Conservation (phyloP, 2,797 vertebrate species). For the Hyperoplus immaculatus region DNA sequence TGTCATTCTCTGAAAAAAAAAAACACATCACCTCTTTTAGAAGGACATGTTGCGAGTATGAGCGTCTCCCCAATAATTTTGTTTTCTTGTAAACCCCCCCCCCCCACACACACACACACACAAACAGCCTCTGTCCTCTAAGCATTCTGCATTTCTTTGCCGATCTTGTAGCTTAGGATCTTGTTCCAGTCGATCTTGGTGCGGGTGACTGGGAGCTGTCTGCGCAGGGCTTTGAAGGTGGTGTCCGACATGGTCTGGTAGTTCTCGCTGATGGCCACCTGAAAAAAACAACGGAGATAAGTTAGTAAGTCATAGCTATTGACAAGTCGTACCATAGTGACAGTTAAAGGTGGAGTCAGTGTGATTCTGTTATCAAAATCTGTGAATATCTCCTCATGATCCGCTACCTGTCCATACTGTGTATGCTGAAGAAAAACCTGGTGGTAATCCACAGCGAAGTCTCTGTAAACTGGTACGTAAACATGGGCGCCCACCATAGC, state of each 20-base stretch:
- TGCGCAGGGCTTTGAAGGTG: constrained; percentile 97
- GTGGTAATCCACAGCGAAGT: too few species aligned
- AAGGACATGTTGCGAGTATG: constrained; percentile 66
- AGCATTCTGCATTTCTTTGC: constrained; percentile 97
- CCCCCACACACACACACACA: too few species aligned
- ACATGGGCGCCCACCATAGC: too few species aligned
- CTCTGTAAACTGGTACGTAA: too few species aligned
- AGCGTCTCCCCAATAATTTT: constrained; percentile 47
- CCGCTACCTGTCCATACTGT: too few species aligned
- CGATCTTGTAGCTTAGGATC: constrained; percentile 99
- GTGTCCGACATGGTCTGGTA: constrained; percentile 99
- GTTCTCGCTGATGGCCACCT: constrained; percentile 97
- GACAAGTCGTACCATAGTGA: background rate
- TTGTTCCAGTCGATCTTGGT: constrained; percentile 99
- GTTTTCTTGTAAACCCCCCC: constrained; percentile 48
- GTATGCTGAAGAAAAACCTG: too few species aligned
- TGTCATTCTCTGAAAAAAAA: constrained; percentile 42
- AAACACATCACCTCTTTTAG: constrained; percentile 62
- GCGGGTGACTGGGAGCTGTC: constrained; percentile 95
- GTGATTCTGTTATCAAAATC: too few species aligned
- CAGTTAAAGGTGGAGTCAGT: background rate
- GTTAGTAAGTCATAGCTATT: background rate
- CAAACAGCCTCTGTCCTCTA: constrained; percentile 74
- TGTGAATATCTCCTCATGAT: too few species aligned
- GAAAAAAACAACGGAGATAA: constrained; percentile 56